A percentile compares a stretch with the other conserved stretches of the same genome.
Conservation (phyloP, 37 sponge, comb jelly and placozoan species). For the Spongilla lacustris region DNA sequence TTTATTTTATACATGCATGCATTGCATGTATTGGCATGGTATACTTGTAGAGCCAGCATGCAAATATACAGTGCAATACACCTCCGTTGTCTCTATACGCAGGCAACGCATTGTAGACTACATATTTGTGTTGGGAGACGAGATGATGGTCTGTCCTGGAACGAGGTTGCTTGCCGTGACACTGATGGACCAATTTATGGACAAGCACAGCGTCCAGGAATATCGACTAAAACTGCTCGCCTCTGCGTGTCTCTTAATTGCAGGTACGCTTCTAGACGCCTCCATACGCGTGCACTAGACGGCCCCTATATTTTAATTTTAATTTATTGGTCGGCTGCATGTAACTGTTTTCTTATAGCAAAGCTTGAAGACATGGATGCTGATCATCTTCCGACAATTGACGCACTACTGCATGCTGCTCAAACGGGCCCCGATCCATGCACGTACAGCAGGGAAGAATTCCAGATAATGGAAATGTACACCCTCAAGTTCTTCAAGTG, state of each 20-base stretch:
- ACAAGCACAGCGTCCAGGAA: constrained; percentile 72
- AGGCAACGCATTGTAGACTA: constrained; percentile 73
- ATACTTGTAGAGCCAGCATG: background rate
- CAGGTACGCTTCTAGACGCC: constrained; percentile 56
- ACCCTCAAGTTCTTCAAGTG: constrained; percentile 66
- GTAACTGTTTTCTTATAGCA: too few relatives aligned
- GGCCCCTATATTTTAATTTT: too few relatives aligned
- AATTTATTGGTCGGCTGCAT: too few relatives aligned
- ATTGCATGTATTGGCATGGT: too few relatives aligned
- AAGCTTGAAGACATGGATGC: constrained; percentile 74
- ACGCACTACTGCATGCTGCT: constrained; percentile 36
- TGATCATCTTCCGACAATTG: constrained; percentile 48
- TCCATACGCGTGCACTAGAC: too few relatives aligned
- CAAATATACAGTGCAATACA: too few relatives aligned
- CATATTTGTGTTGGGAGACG: constrained; percentile 47
- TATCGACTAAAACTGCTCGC: constrained; percentile 66
- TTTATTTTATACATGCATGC: too few relatives aligned
- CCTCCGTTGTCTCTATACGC: background rate
- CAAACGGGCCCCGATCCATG: constrained; percentile 3
- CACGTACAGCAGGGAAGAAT: constrained; percentile 44
- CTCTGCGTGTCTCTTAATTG: constrained; percentile 69
- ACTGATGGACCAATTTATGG: constrained; percentile 84
- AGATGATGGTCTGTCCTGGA: constrained; percentile 42
- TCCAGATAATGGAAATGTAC: constrained; percentile 61
- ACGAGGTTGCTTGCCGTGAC: constrained; percentile 71